phyloP scores from a whole-genome alignment of 2,113 vertebrate genomes.

The Rynchops niger region DNA sequence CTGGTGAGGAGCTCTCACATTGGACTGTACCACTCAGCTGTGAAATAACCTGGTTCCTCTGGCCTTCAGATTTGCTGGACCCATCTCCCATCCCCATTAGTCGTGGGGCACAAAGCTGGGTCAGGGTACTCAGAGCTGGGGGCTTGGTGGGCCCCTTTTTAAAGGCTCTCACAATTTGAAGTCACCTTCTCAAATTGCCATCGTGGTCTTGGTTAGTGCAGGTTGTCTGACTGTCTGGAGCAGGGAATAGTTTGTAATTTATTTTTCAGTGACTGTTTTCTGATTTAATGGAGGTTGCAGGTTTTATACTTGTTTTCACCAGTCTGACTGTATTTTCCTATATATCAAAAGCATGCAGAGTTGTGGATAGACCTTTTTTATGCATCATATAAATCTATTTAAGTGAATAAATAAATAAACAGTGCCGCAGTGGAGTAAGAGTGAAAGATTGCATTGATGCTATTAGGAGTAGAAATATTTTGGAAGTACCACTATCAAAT shows the following conservation, averaged over 20 bases:
- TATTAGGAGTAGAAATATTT: constrained; percentile 1
- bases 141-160: not conserved
- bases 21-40: not conserved
- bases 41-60: not conserved
- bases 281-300: not conserved
- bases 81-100: not conserved
- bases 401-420: constrained; percentile 44
- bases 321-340: not conserved
- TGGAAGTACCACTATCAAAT: not conserved
- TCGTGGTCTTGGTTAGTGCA: not conserved
- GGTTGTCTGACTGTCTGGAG: not conserved
- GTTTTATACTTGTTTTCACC: not conserved
- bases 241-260: not conserved
- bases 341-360: not conserved
- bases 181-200: not conserved
- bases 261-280: not conserved
- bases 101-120: not conserved
- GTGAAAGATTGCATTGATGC: not conserved
- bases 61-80: not conserved
- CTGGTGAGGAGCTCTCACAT: not conserved
- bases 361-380: not conserved
- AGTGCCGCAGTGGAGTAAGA: not conserved
- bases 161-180: not conserved
- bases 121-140: not conserved
- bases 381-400: not conserved